phyloP scores from a whole-genome alignment of 2,888 invertebrate genomes.

The Biston betularia region DNA sequence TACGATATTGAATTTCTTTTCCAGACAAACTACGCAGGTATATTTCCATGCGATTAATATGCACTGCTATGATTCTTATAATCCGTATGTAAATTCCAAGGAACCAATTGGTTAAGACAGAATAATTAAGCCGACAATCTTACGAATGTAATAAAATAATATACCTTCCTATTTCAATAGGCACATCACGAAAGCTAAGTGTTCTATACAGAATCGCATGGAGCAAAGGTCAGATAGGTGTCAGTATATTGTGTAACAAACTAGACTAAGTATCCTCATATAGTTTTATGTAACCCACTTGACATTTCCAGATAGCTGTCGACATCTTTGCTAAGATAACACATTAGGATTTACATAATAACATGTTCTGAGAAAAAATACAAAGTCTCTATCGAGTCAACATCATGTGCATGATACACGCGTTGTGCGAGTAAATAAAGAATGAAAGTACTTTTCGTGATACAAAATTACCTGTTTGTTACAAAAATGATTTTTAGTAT shows the following conservation, averaged over 20 bases:
- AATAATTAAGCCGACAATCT: background rate
- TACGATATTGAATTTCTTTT: too few species aligned
- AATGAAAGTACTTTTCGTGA: background rate
- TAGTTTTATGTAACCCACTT: conserved; percentile 58
- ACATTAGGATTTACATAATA: conserved; percentile 32
- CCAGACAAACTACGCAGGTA: too few species aligned
- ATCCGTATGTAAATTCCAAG: too few species aligned
- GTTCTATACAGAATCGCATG: conserved; percentile 24
- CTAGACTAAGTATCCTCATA: conserved; percentile 37
- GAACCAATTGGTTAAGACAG: too few species aligned
- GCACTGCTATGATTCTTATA: too few species aligned
- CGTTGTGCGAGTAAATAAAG: background rate
- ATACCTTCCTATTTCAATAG: background rate
- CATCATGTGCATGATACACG: background rate
- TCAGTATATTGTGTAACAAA: conserved; percentile 47
- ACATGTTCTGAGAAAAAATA: conserved; percentile 25
- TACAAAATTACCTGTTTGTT: background rate
- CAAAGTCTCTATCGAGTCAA: conserved; percentile 7
- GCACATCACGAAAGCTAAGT: background rate
- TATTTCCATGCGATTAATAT: too few species aligned
- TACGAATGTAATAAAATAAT: background rate
- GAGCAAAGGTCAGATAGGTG: conserved; percentile 46
- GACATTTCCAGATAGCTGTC: conserved; percentile 58
- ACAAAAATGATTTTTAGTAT: too few species aligned
- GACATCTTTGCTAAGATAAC: conserved; percentile 51